Conservation (phyloP, 1,140 invertebrate genomes). For the Andricus grossulariae region DNA sequence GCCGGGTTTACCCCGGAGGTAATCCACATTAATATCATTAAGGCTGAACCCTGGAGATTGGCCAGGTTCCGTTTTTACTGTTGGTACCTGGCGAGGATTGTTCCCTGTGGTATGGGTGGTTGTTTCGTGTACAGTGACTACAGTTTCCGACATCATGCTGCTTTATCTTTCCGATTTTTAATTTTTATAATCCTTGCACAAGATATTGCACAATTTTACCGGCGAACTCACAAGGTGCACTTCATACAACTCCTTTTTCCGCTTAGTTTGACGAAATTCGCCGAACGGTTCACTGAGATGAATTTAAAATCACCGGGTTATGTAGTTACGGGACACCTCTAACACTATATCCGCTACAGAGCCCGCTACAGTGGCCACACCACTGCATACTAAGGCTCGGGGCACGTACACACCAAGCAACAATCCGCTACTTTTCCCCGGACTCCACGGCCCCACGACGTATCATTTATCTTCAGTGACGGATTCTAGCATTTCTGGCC, state of each 20-base stretch:
- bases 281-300: background rate
- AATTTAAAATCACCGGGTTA: constrained; percentile 19
- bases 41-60: constrained; percentile 3
- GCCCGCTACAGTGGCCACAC: constrained; percentile 18
- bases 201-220: background rate
- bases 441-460: constrained; percentile 5
- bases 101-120: constrained; percentile 14
- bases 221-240: background rate
- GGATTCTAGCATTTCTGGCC: background rate
- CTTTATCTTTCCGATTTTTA: background rate
- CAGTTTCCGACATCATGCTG: constrained; percentile 26
- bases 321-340: constrained; percentile 18
- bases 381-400: constrained; percentile 18
- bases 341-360: constrained; percentile 4
- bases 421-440: constrained; percentile 2
- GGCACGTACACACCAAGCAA: background rate
- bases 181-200: constrained; percentile 2
- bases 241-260: background rate
- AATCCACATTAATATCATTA: constrained; percentile 67
- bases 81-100: constrained; percentile 26
- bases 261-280: background rate
- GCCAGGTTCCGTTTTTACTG: constrained; percentile 17
- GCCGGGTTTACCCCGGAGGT: constrained; percentile 76
- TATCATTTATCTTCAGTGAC: constrained; percentile 1
- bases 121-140: constrained; percentile 27